Evolutionary conservation across 2,113 vertebrate species (phyloP), one percentile per base, ranked within the genome.

Genomic region (Chlamydotis undulata): DNA sequence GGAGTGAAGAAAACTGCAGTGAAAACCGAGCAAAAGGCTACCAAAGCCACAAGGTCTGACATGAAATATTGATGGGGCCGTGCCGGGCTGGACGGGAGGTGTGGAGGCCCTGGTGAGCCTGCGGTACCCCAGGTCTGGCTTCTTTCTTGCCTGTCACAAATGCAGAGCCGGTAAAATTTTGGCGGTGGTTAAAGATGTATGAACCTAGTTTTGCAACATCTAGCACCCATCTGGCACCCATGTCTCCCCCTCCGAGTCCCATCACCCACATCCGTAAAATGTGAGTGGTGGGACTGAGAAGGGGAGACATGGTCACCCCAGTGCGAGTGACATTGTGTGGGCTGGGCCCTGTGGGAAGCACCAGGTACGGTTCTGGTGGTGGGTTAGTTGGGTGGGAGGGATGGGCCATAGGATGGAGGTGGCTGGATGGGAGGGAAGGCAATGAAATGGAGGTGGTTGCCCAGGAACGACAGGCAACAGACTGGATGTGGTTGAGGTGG

Each of bases 11-110:
- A 87, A 91, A 25, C 16, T 6, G 31, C 9, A 3, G 41, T 8
- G 71, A 87, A 69, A 91, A 57, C 47, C 50, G 39, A 83, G 53
- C 8, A 33, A 87, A 92, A 94, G 19, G 47, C 83, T 94, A 83
- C 78, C 45, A 59, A 80, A 87, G 60, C 41, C 91, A 73, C 56
- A 18, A 65, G 61, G 81, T 91, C 25, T 19, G n/a, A 45, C 22
- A 85, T 97, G 63, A 96, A 96, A 90, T 80, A 94, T 95, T 93
- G 61, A 96, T 96, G 84, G 55, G 53, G 22, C 6, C 1, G 2
- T 31, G 76, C 14, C 4, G 10, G 0, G 0, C n/a, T 77, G 90
- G 89, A 76, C 59, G 67, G 53, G 35, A 90, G 47, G 63, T 88
- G 63, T 47, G 78, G 87, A 79, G 78, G 53, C 67, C 74, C 63